A percentile compares a stretch with the other conserved stretches of the same genome.
Conservation (phyloP, 2,113 vertebrate species). For the Cranoglanis bouderius region DNA sequence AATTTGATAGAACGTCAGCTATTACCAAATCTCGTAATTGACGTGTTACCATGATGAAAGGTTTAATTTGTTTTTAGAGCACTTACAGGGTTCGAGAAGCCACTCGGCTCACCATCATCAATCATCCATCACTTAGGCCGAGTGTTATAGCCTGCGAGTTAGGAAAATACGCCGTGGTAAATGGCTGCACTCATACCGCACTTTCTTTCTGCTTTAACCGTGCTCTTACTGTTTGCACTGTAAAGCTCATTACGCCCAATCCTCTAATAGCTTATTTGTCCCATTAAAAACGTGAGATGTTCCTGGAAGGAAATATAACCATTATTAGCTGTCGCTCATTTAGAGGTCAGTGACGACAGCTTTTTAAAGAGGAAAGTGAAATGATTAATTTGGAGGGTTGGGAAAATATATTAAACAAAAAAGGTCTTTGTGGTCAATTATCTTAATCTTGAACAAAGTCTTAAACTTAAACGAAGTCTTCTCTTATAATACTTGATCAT, state of each 20-base stretch:
- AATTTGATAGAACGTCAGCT: conserved; percentile 75
- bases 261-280: conserved; percentile 59
- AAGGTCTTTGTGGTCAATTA: neutral
- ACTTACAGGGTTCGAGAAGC: conserved; percentile 77
- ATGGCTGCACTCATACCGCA: conserved; percentile 63
- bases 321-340: conserved; percentile 28
- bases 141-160: conserved; percentile 70
- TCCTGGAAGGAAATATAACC: conserved; percentile 47
- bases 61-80: conserved; percentile 79
- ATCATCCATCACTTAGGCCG: conserved; percentile 76
- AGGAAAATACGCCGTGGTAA: conserved; percentile 69
- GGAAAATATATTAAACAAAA: neutral
- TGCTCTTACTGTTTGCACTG: conserved; percentile 62
- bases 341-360: conserved; percentile 42
- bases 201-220: conserved; percentile 58
- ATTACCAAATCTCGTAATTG: conserved; percentile 80
- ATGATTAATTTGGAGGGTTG: neutral
- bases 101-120: conserved; percentile 73
- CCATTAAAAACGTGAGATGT: conserved; percentile 44
- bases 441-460: neutral
- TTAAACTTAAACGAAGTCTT: neutral
- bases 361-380: conserved; percentile 37
- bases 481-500: neutral
- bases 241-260: conserved; percentile 67
- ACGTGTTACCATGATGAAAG: conserved; percentile 79